These are phyloP conservation scores for Apodemus speciosus DNA, from an alignment of 2,113 vertebrate genomes.

Conservation along the genomic window DNA sequence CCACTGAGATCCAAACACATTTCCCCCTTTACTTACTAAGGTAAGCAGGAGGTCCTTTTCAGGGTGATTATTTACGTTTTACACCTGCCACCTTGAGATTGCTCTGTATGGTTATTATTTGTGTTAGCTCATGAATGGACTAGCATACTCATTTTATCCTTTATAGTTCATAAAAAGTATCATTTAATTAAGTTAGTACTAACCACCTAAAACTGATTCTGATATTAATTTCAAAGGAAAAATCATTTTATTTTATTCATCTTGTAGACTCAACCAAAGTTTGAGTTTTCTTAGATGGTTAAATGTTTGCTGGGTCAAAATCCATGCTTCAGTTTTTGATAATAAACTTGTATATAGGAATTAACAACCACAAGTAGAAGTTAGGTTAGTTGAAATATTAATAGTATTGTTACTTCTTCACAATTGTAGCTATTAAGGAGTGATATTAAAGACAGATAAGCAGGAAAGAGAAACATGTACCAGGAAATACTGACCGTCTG, in stretches of 20 bases:
- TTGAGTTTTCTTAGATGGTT: constrained; percentile 59
- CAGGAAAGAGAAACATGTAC: constrained; percentile 8
- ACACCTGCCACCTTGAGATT: constrained; percentile 43
- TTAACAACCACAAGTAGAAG: constrained; percentile 11
- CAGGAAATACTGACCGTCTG: not conserved
- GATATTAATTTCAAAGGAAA: constrained; percentile 51
- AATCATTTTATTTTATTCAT: constrained; percentile 16
- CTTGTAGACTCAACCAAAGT: not conserved
- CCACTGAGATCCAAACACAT: not conserved
- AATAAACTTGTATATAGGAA: not conserved
- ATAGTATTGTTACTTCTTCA: not conserved
- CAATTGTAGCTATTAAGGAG: not conserved
- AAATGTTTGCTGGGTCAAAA: constrained; percentile 34
- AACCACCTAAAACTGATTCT: constrained; percentile 24
- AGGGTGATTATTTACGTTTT: not conserved
- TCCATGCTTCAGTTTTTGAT: constrained; percentile 35
- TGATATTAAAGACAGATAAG: not conserved
- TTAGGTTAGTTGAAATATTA: constrained; percentile 21
- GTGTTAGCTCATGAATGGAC: not conserved
- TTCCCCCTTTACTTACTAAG: not conserved
- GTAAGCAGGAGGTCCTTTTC: not conserved
- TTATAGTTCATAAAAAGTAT: not conserved
- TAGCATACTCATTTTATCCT: not conserved
- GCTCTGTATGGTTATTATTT: not conserved
- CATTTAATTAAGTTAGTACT: not conserved